These are phyloP conservation scores for Tenthredo distinguenda DNA, from an alignment of 2,888 invertebrate species.

Conservation along the genomic window DNA sequence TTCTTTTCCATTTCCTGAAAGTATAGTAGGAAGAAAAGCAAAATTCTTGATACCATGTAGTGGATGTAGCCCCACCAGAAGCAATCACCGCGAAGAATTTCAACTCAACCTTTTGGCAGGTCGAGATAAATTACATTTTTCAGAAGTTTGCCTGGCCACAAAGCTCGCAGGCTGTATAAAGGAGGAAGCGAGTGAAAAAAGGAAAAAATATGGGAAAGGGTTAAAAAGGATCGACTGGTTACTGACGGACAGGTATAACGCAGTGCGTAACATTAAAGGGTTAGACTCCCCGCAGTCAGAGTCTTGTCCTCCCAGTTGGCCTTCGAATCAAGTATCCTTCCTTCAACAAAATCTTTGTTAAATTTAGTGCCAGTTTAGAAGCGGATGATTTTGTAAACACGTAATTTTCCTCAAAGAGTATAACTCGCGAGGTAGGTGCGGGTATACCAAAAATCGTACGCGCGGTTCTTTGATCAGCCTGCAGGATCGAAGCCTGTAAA, in stretches of 20 bases:
- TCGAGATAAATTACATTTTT: slow-evolving; percentile 30
- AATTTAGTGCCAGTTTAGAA: background rate
- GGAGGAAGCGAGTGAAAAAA: background rate
- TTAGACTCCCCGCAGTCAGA: slow-evolving; percentile 16
- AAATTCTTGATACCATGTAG: background rate
- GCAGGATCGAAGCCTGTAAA: slow-evolving; percentile 5
- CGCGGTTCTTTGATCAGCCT: background rate
- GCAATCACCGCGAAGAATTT: slow-evolving; percentile 25
- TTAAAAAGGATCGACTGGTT: slow-evolving; percentile 19
- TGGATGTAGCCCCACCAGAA: background rate
- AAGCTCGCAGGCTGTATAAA: background rate
- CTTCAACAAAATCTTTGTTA: slow-evolving; percentile 13
- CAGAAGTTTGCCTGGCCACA: slow-evolving; percentile 4
- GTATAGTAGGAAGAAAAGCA: background rate
- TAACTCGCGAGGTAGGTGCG: background rate
- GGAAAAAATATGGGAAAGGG: slow-evolving; percentile 28
- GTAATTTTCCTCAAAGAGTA: background rate
- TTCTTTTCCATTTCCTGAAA: background rate
- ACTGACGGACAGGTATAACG: slow-evolving; percentile 26
- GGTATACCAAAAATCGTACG: background rate
- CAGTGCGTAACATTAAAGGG: slow-evolving; percentile 21
- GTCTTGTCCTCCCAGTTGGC: background rate
- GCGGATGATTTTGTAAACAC: background rate
- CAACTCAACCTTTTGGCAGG: background rate
- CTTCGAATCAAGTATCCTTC: slow-evolving; percentile 1